Percentiles rank a stretch among this genome's conserved stretches.
Evolutionary conservation across 2,797 vertebrate genomes (phyloP).

Genomic region (Somateria mollissima): DNA sequence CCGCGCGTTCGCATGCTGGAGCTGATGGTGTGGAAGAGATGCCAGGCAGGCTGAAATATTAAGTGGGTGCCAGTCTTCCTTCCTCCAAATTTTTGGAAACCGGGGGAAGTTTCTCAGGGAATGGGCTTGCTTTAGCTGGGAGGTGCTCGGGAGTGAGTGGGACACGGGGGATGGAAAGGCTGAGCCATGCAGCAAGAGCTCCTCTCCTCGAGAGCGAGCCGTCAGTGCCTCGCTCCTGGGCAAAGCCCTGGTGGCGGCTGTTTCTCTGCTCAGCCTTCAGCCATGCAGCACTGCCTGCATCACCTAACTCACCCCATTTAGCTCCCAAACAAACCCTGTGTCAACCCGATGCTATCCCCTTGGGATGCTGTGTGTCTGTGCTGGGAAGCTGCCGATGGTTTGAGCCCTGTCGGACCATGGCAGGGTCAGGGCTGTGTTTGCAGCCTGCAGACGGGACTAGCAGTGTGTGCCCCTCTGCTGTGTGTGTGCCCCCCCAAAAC

Average conservation of each 20-base stretch:
- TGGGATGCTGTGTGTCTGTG: accelerated
- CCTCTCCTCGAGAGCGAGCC: background rate
- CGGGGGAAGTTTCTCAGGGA: background rate
- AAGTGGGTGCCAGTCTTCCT: background rate
- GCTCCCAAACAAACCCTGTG: background rate
- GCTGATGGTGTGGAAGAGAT: background rate
- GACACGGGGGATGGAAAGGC: background rate
- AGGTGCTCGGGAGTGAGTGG: accelerated
- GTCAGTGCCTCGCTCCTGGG: background rate
- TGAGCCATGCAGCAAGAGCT: background rate
- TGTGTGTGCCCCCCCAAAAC: too few species aligned
- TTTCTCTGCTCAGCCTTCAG: background rate
- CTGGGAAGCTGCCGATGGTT: background rate
- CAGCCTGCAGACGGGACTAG: too few species aligned
- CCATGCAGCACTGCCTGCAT: too few species aligned
- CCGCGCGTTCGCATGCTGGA: background rate
- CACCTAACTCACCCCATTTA: background rate
- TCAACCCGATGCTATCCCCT: accelerated
- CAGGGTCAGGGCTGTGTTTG: too few species aligned
- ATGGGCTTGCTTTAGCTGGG: background rate
- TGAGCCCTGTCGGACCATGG: background rate
- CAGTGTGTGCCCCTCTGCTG: too few species aligned
- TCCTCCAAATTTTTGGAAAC: background rate
- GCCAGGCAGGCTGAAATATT: background rate
- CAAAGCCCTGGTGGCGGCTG: too few species aligned